phyloP scores from a whole-genome alignment of 2,113 vertebrate genomes.

The Platycercus adscitus region DNA sequence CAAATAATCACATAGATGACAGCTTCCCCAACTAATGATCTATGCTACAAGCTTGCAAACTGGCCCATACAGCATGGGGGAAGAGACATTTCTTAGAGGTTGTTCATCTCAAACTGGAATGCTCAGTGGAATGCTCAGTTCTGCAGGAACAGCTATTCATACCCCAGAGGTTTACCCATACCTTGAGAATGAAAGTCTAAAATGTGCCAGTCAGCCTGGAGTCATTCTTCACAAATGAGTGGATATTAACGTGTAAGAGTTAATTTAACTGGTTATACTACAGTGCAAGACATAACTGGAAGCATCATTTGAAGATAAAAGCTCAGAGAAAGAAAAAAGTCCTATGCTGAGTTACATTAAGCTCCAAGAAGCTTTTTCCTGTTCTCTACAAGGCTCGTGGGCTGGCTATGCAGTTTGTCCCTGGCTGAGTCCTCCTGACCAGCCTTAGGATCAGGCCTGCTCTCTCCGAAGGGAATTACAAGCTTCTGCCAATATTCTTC shows the following conservation, averaged over 20 bases:
- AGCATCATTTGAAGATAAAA: neutral
- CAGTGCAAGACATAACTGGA: neutral
- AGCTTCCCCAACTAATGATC: neutral
- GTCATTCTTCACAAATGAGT: neutral
- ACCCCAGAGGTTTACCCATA: neutral
- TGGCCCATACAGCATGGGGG: neutral
- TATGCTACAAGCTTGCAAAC: neutral
- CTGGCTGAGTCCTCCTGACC: neutral
- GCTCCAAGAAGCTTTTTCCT: neutral
- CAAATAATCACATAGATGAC: neutral
- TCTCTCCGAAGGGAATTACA: neutral
- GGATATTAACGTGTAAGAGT: neutral
- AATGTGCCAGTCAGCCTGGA: neutral
- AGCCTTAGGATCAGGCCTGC: neutral
- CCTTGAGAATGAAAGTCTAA: neutral
- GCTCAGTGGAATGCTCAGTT: neutral
- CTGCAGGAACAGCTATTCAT: neutral
- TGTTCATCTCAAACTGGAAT: fast-evolving
- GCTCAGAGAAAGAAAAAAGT: neutral
- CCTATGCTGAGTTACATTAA: neutral
- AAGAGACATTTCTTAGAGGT: neutral
- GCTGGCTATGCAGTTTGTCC: neutral
- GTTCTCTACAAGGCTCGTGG: neutral
- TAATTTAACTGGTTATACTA: neutral
- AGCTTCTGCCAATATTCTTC: neutral